A percentile compares a stretch with the other conserved stretches of the same genome.
These are phyloP conservation scores for Accipiter cooperii DNA, from an alignment of 2,113 vertebrate genomes.

Conservation along the genomic window DNA sequence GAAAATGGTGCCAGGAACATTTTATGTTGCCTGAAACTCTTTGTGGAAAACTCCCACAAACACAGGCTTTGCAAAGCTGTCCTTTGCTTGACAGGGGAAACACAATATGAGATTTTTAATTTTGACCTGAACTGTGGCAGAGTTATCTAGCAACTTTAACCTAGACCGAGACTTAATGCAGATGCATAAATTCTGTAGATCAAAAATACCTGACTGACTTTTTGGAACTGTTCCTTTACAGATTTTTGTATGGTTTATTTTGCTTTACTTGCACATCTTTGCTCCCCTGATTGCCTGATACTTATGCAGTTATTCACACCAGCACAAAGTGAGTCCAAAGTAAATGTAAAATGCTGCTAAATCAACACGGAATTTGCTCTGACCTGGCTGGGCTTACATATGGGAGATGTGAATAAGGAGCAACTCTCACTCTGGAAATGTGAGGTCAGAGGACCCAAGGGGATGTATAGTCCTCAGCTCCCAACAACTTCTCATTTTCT, in stretches of 20 bases:
- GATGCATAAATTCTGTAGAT: not conserved
- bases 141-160: not conserved
- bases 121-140: not conserved
- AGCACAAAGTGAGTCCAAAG: constrained; percentile 7
- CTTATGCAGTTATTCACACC: constrained; percentile 5
- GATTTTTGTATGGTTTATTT: not conserved
- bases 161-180: not conserved
- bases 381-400: not conserved
- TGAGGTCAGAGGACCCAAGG: not conserved
- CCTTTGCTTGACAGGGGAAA: not conserved
- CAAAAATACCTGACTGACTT: not conserved
- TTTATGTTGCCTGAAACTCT: constrained; percentile 58
- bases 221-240: not conserved
- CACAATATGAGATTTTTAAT: not conserved
- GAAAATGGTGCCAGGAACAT: constrained; percentile 65
- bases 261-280: constrained; percentile 25
- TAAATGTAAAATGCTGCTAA: constrained; percentile 42
- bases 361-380: not conserved
- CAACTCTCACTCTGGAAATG: not conserved
- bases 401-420: not conserved
- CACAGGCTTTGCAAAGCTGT: not conserved
- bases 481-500: not conserved
- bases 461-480: not conserved
- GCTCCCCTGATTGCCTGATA: not conserved
- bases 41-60: constrained; percentile 52